Conservation (phyloP, 1,140 invertebrate species). For the Sminthurinus signatus region DNA sequence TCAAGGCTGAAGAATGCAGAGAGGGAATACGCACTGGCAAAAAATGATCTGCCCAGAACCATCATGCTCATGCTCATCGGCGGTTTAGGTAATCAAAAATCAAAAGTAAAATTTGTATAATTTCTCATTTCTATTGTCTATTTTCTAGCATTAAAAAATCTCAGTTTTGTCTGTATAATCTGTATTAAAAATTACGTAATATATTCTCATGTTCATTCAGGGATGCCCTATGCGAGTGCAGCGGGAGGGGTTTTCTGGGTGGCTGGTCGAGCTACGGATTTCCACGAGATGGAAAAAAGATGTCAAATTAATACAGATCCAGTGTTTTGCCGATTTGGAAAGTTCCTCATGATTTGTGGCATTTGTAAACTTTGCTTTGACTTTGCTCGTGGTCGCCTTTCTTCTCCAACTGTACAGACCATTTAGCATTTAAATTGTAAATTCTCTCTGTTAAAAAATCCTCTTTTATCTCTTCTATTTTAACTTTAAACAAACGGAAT, state of each 20-base stretch:
- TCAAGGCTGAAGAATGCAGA: neutral
- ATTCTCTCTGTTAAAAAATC: too few relatives aligned
- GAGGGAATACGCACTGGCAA: neutral
- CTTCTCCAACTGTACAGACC: too few relatives aligned
- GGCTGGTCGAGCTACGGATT: conserved; percentile 3
- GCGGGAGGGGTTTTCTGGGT: neutral
- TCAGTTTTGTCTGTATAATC: too few relatives aligned
- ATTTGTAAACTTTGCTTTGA: conserved; percentile 7
- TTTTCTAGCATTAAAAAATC: too few relatives aligned
- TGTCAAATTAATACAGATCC: neutral
- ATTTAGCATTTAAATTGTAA: too few relatives aligned
- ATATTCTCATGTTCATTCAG: too few relatives aligned
- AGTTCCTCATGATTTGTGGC: conserved; percentile 11
- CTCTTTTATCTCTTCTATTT: too few relatives aligned
- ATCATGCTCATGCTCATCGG: neutral
- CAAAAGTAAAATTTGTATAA: too few relatives aligned
- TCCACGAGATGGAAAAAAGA: neutral
- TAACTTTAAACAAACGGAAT: too few relatives aligned
- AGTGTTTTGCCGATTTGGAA: conserved; percentile 7
- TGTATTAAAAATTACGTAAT: too few relatives aligned
- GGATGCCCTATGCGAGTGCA: conserved; percentile 7
- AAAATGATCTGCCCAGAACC: neutral
- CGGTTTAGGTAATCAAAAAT: too few relatives aligned
- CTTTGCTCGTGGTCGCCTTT: neutral
- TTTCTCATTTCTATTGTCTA: too few relatives aligned